These are phyloP conservation scores for Cheilosia variabilis DNA, from an alignment of 2,888 invertebrate species.

Conservation along the genomic window DNA sequence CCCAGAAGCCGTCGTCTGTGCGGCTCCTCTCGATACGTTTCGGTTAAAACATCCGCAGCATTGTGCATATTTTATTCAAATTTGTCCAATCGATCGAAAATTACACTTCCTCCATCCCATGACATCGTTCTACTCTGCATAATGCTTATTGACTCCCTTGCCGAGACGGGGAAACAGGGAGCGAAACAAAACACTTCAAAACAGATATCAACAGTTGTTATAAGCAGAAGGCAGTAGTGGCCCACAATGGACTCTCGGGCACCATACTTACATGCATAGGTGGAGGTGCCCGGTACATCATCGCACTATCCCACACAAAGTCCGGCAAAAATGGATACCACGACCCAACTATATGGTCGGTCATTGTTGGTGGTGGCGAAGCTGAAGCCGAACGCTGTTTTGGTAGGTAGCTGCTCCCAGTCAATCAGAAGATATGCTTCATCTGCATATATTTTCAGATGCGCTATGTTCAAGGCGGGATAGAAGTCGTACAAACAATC, in stretches of 20 bases:
- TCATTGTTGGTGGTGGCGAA: conserved; percentile 11
- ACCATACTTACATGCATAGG: neutral
- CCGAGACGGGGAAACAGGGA: neutral
- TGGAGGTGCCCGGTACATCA: conserved; percentile 2
- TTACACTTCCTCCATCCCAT: conserved; percentile 57
- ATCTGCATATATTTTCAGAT: conserved; percentile 63
- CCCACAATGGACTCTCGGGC: conserved; percentile 20
- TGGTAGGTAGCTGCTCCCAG: conserved; percentile 51
- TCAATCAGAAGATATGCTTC: conserved; percentile 70
- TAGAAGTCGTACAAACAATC: conserved; percentile 27
- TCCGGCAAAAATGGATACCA: neutral
- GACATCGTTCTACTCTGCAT: conserved; percentile 58
- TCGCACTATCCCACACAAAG: conserved; percentile 59
- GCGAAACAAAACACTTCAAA: conserved; percentile 42
- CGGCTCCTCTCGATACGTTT: conserved; percentile 27
- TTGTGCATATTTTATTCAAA: conserved; percentile 75
- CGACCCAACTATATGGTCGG: conserved; percentile 50
- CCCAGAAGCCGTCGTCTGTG: conserved; percentile 26
- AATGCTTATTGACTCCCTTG: conserved; percentile 70
- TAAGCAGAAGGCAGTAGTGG: conserved; percentile 45
- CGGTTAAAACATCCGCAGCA: conserved; percentile 43
- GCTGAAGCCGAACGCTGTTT: conserved; percentile 8
- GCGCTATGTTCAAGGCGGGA: conserved; percentile 23
- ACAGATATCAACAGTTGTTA: conserved; percentile 72
- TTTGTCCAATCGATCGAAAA: conserved; percentile 75